Evolutionary conservation across 1,140 invertebrate species (phyloP), one percentile per base, ranked within the genome.

Genomic region (Anoplophora glabripennis): DNA sequence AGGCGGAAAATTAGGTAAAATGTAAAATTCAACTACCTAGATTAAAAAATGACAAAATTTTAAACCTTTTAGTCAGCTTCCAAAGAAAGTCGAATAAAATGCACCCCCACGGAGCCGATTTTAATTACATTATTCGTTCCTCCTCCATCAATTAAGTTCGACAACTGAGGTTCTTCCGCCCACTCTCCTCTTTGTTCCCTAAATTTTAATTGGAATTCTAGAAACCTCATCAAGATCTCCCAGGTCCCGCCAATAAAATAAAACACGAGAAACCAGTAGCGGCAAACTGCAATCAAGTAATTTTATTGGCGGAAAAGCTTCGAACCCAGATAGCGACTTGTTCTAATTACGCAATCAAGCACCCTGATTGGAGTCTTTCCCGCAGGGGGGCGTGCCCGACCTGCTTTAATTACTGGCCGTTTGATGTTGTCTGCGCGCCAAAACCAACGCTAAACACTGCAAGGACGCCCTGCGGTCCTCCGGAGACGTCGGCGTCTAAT

Each of bases 281-380:
- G 46, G 21, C 21, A 37, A 28, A 35, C 45, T 45, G 57, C 58
- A 63, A 66, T 63, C 63, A 68, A 54, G 54, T 53, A 33, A 37
- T 48, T 55, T 49, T 53, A 68, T 68, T 68, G 66, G 64, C 47
- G 47, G 42, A 12, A 42, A 48, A 57, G 62, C 59, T 57, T 59
- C 55, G 64, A 63, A 57, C 64, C n/a, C 55, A 58, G 58, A 61
- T 61, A 60, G 59, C 59, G 67, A 59, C 67, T 66, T 66, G 67
- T 66, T 68, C 67, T 68, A 68, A 68, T 68, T 68, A 68, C 67
- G 60, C 62, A 68, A 68, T 68, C 67, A 68, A 68, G 64, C 41
- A 21, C 40, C 38, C 37, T 57, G 54, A 68, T 68, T 68, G 67
- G 67, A 44, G 61, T 57, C 53, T 60, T 66, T 57, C 40, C 44